These are phyloP conservation scores for Sabatieria punctata DNA, from an alignment of 2,888 invertebrate genomes.

Conservation along the genomic window DNA sequence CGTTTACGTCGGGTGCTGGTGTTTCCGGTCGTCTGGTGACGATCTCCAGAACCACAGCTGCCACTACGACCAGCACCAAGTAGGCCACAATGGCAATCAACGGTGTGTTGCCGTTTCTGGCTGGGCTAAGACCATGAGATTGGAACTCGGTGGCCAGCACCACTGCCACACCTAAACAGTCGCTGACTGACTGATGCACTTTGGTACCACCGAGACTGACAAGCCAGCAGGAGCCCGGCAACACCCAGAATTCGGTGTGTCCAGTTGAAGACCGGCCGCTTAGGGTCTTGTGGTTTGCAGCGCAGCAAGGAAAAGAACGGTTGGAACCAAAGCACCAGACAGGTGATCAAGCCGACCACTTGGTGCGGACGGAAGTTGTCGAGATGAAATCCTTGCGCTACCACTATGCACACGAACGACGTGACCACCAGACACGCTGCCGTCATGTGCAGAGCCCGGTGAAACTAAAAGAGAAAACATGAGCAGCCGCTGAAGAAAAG, in stretches of 20 bases:
- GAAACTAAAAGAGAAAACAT: conserved; percentile 1
- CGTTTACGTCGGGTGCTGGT: too few species aligned
- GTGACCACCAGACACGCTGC: conserved; percentile 1
- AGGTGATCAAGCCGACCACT: background rate
- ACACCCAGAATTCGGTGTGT: conserved; percentile 5
- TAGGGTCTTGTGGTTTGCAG: background rate
- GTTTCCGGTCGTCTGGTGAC: too few species aligned
- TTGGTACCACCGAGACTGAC: background rate
- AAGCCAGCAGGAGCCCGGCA: background rate
- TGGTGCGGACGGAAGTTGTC: background rate
- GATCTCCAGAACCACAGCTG: background rate
- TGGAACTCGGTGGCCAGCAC: too few species aligned
- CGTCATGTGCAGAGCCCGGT: conserved; percentile 1
- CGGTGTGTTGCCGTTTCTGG: background rate
- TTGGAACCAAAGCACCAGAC: conserved; percentile 1
- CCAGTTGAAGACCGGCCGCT: conserved; percentile 7
- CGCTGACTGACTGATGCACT: too few species aligned
- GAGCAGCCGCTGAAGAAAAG: background rate
- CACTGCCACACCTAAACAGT: too few species aligned
- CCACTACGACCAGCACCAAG: background rate
- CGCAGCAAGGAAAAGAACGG: background rate
- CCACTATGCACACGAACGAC: background rate
- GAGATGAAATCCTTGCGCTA: background rate
- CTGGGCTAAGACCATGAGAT: too few species aligned
- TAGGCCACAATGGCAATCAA: background rate